These are phyloP conservation scores for Nomada lathburiana DNA, from an alignment of 2,888 invertebrate species.

Conservation along the genomic window DNA sequence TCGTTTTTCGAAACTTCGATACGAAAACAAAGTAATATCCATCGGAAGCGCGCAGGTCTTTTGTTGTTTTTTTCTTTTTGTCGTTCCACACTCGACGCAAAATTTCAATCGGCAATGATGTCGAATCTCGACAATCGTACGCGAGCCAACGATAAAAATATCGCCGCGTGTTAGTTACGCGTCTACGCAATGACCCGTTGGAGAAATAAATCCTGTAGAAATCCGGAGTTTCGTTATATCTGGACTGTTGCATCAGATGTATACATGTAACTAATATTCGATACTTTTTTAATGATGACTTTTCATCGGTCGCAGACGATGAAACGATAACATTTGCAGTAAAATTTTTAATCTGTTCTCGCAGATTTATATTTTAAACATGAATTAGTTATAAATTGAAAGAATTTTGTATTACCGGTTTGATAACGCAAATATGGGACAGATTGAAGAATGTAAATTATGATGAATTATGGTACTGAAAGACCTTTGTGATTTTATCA, in stretches of 20 bases:
- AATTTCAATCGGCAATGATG: background rate
- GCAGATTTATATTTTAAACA: background rate
- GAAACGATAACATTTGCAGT: background rate
- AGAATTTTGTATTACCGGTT: too few species aligned
- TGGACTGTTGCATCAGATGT: constrained; percentile 1
- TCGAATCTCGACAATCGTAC: background rate
- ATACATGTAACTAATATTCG: constrained; percentile 15
- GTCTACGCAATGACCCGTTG: background rate
- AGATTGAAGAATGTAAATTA: too few species aligned
- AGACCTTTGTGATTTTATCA: too few species aligned
- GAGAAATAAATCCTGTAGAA: background rate
- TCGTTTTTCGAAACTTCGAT: background rate
- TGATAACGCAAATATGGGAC: too few species aligned
- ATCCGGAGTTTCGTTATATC: too few species aligned
- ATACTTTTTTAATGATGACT: background rate
- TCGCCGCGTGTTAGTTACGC: background rate
- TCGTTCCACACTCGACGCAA: background rate
- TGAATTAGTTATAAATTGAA: too few species aligned
- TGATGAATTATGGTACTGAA: too few species aligned
- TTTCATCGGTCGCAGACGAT: constrained; percentile 1
- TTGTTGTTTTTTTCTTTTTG: background rate
- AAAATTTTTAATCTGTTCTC: constrained; percentile 8
- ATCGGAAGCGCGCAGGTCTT: background rate
- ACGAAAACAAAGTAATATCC: constrained; percentile 15
- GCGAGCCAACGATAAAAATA: constrained; percentile 7